Evolutionary conservation across 2,888 invertebrate species (phyloP), one percentile per base, ranked within the genome.

Genomic region (Incurvaria masculella): DNA sequence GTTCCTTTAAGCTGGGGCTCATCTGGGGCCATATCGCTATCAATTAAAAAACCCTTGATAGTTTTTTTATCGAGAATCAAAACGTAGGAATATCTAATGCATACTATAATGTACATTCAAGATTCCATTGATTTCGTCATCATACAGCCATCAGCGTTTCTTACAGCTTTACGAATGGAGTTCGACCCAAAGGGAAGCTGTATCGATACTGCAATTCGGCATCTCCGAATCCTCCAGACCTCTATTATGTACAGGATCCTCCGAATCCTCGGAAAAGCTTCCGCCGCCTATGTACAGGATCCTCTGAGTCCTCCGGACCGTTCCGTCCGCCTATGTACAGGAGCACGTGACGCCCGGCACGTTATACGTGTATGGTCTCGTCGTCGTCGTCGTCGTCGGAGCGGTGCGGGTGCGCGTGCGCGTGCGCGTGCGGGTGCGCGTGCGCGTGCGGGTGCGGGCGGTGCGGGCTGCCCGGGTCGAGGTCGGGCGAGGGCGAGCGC

Each of bases 321-420:
- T 2, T 10, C 18, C 14, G 19, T 19, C 41, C 16, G 19, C 16
- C 23, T 21, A 20, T 11, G 5, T 42, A 2, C 26, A n/a, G 14
- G 23, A 10, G 44, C 41, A 21, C 11, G 14, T 14, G 21, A 21
- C 21, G 39, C n/a, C n/a, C n/a, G n/a, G n/a, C 42, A 50, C 51
- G 51, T 69, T 74, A 84, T 57, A 84, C 84, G 60, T 84, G 83
- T 59, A 85, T 84, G 21, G 84, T 76, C 61, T 84, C 84, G 52
- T 84, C 84, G 52, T 83, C 84, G 46, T 83, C 83, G 46, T 82
- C 82, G 21, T 76, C 76, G 33, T 76, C 78, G 19, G 74, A 65
- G 53, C 69, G 75, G 56, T 72, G 65, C 49, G 76, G 21, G 74
- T 71, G 17, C 64, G 71, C 48, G 70, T 72, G 38, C 68, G 57